A percentile compares a stretch with the other conserved stretches of the same genome.
phyloP scores from a whole-genome alignment of 2,797 vertebrate species.

The Molossus alvarezi region DNA sequence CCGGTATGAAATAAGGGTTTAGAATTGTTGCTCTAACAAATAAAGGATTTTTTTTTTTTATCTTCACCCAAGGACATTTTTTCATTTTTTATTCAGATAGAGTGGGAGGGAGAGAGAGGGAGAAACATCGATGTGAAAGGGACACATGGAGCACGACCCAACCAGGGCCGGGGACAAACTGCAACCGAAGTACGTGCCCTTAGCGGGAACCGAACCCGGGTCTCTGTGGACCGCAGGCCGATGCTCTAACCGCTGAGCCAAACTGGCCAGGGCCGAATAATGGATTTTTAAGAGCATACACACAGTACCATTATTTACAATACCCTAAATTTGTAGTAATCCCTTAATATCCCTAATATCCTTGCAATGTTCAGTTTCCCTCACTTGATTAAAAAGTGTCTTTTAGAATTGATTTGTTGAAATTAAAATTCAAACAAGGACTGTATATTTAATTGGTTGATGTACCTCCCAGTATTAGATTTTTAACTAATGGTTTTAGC shows the following conservation, averaged over 20 bases:
- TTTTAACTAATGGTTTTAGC: slow-evolving; percentile 9
- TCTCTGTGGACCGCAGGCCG: no score
- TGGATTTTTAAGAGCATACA: neutral
- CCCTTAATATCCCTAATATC: neutral
- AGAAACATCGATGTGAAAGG: no score
- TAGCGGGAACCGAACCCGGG: no score
- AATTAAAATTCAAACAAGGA: slow-evolving; percentile 12
- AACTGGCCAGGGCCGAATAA: no score
- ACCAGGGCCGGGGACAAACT: no score
- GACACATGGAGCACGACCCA: no score
- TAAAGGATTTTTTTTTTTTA: neutral
- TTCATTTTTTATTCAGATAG: no score
- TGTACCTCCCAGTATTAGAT: neutral
- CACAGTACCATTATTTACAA: neutral
- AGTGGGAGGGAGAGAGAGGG: no score
- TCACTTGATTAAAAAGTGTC: neutral
- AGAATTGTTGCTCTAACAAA: neutral
- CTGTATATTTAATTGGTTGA: neutral
- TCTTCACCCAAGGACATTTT: no score
- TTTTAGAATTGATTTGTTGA: slow-evolving; percentile 11
- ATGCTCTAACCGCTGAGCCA: no score
- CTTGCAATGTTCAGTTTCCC: neutral
- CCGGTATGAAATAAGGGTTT: neutral
- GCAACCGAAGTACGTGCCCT: no score
- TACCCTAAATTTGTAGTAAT: neutral